phyloP scores from a whole-genome alignment of 2,113 vertebrate genomes.

The Shinisaurus crocodilurus region DNA sequence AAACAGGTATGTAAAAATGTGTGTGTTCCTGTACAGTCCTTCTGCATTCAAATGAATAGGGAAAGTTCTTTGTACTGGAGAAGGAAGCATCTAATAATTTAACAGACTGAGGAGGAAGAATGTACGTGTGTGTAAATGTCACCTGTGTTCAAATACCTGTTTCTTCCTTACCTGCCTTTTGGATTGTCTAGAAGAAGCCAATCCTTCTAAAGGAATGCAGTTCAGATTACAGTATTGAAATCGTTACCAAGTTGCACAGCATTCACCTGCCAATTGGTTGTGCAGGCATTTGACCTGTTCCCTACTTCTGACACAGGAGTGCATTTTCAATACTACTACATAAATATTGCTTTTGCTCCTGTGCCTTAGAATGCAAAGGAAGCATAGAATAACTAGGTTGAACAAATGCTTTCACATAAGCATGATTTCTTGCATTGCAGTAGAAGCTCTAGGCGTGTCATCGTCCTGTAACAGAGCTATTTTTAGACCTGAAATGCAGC shows the following conservation, averaged over 20 bases:
- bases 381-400: constrained; percentile 56
- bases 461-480: background rate
- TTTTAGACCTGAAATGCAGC: constrained; percentile 32
- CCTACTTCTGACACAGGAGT: background rate
- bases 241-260: background rate
- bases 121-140: background rate
- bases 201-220: background rate
- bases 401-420: constrained; percentile 50
- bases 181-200: background rate
- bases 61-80: background rate
- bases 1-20: background rate
- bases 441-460: constrained; percentile 9
- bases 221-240: background rate
- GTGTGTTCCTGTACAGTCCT: background rate
- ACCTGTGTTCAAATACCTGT: background rate
- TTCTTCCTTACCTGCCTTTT: background rate
- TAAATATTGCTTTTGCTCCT: background rate
- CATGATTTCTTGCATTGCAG: constrained; percentile 56
- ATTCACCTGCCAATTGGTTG: background rate
- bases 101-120: background rate
- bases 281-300: background rate
- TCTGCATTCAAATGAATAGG: background rate
- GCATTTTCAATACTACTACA: constrained; percentile 4
- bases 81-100: background rate
- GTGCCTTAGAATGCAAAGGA: constrained; percentile 40